A percentile compares a stretch with the other conserved stretches of the same genome.
phyloP scores from a whole-genome alignment of 2,113 vertebrate species.

The Copsychus sechellarum region DNA sequence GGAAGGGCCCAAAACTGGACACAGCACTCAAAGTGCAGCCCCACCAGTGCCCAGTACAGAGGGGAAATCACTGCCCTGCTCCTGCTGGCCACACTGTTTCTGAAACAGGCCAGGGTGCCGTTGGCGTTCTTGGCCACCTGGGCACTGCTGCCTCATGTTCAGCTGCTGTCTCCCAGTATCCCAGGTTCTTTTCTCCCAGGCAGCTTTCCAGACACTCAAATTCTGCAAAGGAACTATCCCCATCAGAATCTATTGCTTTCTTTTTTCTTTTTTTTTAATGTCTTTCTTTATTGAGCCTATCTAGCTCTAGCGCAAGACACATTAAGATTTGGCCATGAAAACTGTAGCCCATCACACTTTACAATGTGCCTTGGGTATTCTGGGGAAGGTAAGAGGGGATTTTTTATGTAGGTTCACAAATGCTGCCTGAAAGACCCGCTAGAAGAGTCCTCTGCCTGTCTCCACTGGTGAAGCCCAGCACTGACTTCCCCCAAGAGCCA shows the following conservation, averaged over 20 bases:
- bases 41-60: fast-evolving
- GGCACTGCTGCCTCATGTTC: background rate
- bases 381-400: background rate
- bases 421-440: background rate
- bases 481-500: background rate
- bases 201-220: background rate
- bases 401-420: background rate
- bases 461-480: background rate
- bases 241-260: background rate
- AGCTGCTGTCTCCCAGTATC: background rate
- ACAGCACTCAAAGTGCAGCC: fast-evolving
- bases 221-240: background rate
- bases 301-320: background rate
- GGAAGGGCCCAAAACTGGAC: background rate
- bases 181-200: background rate
- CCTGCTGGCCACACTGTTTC: background rate
- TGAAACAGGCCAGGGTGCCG: background rate
- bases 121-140: background rate
- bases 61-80: fast-evolving
- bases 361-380: background rate
- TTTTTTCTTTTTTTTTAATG: fast-evolving
- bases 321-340: background rate
- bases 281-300: background rate
- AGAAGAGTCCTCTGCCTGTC: background rate
- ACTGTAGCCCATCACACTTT: background rate